These are phyloP conservation scores for Lathamus discolor DNA, from an alignment of 2,113 vertebrate genomes.

Conservation along the genomic window DNA sequence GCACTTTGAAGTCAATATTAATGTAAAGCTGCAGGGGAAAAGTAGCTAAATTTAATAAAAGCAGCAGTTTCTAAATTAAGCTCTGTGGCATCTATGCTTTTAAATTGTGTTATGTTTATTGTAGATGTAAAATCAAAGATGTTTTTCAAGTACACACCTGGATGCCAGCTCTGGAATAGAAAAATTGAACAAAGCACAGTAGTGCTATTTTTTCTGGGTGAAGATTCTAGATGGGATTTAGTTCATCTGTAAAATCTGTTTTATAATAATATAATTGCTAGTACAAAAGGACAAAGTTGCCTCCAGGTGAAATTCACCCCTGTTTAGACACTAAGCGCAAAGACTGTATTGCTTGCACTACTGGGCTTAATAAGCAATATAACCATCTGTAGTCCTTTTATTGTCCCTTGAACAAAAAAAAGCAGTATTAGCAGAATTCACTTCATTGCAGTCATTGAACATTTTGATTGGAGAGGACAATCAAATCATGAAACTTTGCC, in stretches of 20 bases:
- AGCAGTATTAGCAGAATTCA: not conserved
- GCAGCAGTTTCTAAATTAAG: constrained; percentile 26
- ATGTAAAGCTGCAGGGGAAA: constrained; percentile 29
- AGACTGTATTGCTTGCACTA: not conserved
- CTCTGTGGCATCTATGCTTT: not conserved
- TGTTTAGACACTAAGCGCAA: not conserved
- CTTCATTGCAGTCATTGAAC: not conserved
- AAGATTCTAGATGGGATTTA: not conserved
- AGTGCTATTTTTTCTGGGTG: not conserved
- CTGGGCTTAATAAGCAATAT: not conserved
- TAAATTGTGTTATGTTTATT: constrained; percentile 17
- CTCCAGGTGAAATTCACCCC: not conserved
- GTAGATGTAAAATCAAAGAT: constrained; percentile 20
- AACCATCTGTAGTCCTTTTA: not conserved
- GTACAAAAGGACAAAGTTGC: not conserved
- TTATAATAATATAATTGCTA: constrained; percentile 3
- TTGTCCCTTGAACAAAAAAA: not conserved
- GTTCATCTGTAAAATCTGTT: not conserved
- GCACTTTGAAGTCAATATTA: constrained; percentile 34
- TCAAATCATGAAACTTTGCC: not conserved
- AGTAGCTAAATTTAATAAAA: constrained; percentile 37
- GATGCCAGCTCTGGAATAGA: not conserved
- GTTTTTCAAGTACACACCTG: constrained; percentile 19
- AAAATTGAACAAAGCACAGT: not conserved
- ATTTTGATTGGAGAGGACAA: not conserved